phyloP scores from a whole-genome alignment of 2,797 vertebrate genomes.

The Aulostomus chinensis region DNA sequence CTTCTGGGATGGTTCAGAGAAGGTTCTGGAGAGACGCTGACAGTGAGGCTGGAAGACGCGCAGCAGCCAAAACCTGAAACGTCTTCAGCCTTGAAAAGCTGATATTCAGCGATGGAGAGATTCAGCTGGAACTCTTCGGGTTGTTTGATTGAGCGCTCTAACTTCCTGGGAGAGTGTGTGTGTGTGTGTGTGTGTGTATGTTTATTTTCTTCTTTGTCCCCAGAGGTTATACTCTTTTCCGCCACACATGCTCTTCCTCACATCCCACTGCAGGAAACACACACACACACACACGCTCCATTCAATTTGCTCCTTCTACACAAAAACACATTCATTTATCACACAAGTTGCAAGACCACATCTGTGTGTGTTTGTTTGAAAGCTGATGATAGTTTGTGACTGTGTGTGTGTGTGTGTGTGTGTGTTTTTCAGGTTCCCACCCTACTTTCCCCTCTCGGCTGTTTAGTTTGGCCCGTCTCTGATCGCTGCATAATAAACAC shows the following conservation, averaged over 20 bases:
- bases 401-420: constrained; percentile 6
- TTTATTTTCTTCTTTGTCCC: neutral
- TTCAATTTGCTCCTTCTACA: constrained; percentile 1
- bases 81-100: too few species aligned
- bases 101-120: too few species aligned
- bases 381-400: constrained; percentile 9
- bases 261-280: neutral
- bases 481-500: constrained; percentile 33
- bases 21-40: too few species aligned
- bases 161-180: too few species aligned
- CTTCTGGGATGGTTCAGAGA: too few species aligned
- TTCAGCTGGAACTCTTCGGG: too few species aligned
- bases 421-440: constrained; percentile 18
- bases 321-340: constrained; percentile 24
- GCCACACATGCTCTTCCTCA: constrained; percentile 19
- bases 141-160: too few species aligned
- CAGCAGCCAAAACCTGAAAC: too few species aligned
- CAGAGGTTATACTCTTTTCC: constrained; percentile 5
- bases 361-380: constrained; percentile 16
- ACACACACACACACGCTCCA: neutral
- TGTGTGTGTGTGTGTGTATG: neutral
- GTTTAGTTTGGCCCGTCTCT: constrained; percentile 38
- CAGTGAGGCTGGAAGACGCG: too few species aligned
- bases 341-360: constrained; percentile 28
- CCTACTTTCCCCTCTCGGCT: constrained; percentile 10